phyloP scores from a whole-genome alignment of 2,797 vertebrate species.

The Lepilemur ruficaudatus region DNA sequence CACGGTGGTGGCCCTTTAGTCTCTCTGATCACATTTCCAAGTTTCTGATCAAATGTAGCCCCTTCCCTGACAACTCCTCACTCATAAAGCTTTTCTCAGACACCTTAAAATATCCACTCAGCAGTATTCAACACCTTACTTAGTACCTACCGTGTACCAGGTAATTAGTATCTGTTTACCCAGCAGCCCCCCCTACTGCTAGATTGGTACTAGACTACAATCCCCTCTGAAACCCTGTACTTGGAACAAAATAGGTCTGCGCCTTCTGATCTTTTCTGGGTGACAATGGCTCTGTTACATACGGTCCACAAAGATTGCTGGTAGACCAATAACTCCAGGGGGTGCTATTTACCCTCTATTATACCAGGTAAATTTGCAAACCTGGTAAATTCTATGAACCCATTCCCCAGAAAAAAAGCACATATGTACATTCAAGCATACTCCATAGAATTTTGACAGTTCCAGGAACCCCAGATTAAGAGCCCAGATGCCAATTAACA shows the following conservation, averaged over 20 bases:
- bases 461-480: neutral
- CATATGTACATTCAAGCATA: neutral
- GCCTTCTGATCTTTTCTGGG: neutral
- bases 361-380: neutral
- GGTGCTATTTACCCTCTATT: neutral
- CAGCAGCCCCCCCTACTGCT: neutral
- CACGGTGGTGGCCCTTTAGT: neutral
- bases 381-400: neutral
- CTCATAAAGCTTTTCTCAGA: neutral
- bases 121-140: neutral
- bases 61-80: neutral
- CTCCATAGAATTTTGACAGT: neutral
- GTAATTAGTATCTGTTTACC: neutral
- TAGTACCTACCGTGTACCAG: neutral
- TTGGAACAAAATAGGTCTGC: neutral
- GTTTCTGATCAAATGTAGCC: neutral
- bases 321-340: neutral
- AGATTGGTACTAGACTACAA: neutral
- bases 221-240: neutral
- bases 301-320: neutral
- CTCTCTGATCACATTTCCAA: neutral
- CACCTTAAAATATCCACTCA: neutral
- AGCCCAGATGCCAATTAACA: neutral
- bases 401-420: neutral
- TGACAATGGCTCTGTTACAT: neutral